A percentile compares a stretch with the other conserved stretches of the same genome.
phyloP scores from a whole-genome alignment of 2,113 vertebrate genomes.

The Nycticryphes semicollaris region DNA sequence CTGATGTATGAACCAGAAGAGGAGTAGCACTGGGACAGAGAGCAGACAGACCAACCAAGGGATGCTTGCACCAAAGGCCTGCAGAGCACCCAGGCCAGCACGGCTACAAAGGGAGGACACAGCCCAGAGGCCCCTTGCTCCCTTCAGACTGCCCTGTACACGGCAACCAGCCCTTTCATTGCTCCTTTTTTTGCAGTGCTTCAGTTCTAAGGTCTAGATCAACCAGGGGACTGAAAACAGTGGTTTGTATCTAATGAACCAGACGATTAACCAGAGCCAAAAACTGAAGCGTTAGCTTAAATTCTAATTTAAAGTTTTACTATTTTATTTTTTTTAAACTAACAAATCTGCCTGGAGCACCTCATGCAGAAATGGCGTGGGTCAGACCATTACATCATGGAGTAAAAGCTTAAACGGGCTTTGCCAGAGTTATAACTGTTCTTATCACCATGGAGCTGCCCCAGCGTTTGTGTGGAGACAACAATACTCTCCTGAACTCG shows the following conservation, averaged over 20 bases:
- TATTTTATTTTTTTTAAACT: not conserved
- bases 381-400: not conserved
- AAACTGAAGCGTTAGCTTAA: not conserved
- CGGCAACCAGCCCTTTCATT: not conserved
- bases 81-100: not conserved
- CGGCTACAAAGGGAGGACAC: rapidly evolving
- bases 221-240: not conserved
- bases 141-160: rapidly evolving
- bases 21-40: not conserved
- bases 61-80: not conserved
- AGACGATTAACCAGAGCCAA: not conserved
- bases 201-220: not conserved
- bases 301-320: not conserved
- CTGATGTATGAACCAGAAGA: not conserved
- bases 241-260: not conserved
- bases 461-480: not conserved
- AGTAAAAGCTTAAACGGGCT: not conserved
- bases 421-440: not conserved
- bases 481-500: not conserved
- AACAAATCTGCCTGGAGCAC: not conserved
- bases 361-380: not conserved
- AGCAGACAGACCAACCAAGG: rapidly evolving
- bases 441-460: not conserved
- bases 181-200: not conserved
- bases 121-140: not conserved